Conservation (phyloP, 1,140 invertebrate genomes). For the Aphidius ervi region DNA sequence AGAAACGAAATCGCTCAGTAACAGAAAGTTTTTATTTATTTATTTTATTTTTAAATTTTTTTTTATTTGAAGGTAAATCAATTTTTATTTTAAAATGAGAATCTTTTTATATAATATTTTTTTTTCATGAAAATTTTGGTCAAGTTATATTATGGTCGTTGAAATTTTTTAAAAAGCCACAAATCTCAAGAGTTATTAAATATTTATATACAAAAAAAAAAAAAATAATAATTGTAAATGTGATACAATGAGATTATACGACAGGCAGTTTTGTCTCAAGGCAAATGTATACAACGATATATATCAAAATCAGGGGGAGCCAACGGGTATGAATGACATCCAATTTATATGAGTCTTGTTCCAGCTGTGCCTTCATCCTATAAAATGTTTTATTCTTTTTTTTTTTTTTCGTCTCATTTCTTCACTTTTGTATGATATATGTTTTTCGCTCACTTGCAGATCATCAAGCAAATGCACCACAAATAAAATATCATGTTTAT, state of each 20-base stretch:
- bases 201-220: not conserved
- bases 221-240: conserved; percentile 4
- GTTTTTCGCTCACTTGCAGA: conserved; percentile 11
- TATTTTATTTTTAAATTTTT: too few species aligned
- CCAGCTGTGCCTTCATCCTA: not conserved
- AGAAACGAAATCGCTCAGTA: too few species aligned
- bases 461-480: conserved; percentile 25
- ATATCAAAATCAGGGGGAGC: conserved; percentile 42
- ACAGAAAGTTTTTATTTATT: too few species aligned
- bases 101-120: too few species aligned
- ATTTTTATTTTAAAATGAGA: too few species aligned
- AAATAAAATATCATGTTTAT: conserved; percentile 37
- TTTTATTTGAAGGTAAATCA: too few species aligned
- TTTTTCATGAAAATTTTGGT: too few species aligned
- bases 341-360: conserved; percentile 37
- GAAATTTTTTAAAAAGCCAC: too few species aligned
- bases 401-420: not conserved
- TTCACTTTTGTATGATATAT: conserved; percentile 6
- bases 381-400: not conserved
- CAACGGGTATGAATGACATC: conserved; percentile 40
- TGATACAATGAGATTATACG: conserved; percentile 7
- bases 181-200: too few species aligned
- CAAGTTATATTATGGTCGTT: too few species aligned
- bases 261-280: conserved; percentile 11
- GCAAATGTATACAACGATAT: conserved; percentile 23